Percentiles rank a stretch among this genome's conserved stretches.
Conservation (phyloP, 2,113 vertebrate species). For the cattle (Bos taurus) region DNA sequence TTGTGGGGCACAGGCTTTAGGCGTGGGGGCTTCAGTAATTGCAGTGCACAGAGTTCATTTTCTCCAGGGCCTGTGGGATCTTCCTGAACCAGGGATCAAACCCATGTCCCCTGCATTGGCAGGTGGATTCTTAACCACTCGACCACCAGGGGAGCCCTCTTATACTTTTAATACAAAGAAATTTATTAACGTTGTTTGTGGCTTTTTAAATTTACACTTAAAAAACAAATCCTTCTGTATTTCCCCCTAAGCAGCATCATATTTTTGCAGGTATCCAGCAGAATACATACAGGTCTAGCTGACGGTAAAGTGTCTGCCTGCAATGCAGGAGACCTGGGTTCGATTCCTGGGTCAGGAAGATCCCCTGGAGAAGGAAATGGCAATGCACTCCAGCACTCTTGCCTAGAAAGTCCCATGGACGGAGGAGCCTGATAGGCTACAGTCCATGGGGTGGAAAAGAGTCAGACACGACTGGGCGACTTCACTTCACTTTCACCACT, state of each 20-base stretch:
- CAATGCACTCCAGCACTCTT: too few relatives aligned
- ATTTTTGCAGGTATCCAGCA: not conserved
- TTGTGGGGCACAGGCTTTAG: not conserved
- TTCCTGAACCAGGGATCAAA: not conserved
- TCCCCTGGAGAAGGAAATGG: too few relatives aligned
- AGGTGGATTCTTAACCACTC: not conserved
- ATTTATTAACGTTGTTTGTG: not conserved
- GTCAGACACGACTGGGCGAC: too few relatives aligned
- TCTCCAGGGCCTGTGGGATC: not conserved
- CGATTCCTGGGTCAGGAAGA: too few relatives aligned
- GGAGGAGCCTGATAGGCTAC: too few relatives aligned
- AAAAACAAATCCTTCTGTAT: not conserved
- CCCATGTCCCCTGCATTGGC: not conserved
- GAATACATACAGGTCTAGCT: not conserved
- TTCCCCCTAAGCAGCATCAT: not conserved
- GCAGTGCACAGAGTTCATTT: not conserved
- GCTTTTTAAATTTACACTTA: not conserved
- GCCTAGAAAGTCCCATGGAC: too few relatives aligned
- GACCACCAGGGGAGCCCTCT: not conserved
- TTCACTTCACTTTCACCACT: too few relatives aligned
- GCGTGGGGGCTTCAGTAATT: not conserved
- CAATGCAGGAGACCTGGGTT: too few relatives aligned
- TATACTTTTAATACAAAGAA: not conserved
- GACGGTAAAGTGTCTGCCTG: too few relatives aligned
- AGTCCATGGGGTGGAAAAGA: too few relatives aligned